phyloP scores from a whole-genome alignment of 2,888 invertebrate genomes.

The Itoplectis maculator region DNA sequence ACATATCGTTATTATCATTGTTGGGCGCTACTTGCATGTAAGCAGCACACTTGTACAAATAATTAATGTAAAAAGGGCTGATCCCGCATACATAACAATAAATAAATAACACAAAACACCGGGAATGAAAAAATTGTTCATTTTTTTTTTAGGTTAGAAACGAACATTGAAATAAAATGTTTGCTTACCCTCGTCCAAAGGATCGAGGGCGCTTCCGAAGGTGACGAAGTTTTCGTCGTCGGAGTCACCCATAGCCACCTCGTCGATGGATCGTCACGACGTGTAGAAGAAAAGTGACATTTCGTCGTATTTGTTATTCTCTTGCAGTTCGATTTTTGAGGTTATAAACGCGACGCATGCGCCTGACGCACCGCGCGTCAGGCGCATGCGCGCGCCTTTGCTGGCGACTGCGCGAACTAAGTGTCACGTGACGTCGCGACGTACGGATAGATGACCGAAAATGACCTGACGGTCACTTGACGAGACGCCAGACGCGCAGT shows the following conservation, averaged over 20 bases:
- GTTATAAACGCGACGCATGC: not conserved
- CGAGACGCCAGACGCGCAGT: not conserved
- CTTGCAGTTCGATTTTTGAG: not conserved
- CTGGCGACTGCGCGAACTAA: not conserved
- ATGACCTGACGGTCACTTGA: not conserved
- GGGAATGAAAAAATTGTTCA: no score
- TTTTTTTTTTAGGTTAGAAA: not conserved
- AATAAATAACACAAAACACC: not conserved
- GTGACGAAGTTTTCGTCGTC: constrained; percentile 89
- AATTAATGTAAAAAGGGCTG: no score
- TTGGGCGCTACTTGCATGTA: no score
- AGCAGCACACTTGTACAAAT: no score
- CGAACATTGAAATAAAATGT: not conserved
- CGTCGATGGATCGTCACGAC: constrained; percentile 1
- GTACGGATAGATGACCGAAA: not conserved
- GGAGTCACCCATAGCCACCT: constrained; percentile 77
- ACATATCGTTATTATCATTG: no score
- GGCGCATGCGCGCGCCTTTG: no score
- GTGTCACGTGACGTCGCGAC: no score
- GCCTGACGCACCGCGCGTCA: not conserved
- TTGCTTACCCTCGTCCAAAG: constrained; percentile 92
- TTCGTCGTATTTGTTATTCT: not conserved
- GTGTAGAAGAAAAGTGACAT: not conserved
- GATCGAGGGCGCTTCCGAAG: constrained; percentile 93
- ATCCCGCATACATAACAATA: no score